A percentile compares a stretch with the other conserved stretches of the same genome.
These are phyloP conservation scores for Haliclona indistincta DNA, from an alignment of 37 sponge, comb jelly and placozoan genomes.

Conservation along the genomic window DNA sequence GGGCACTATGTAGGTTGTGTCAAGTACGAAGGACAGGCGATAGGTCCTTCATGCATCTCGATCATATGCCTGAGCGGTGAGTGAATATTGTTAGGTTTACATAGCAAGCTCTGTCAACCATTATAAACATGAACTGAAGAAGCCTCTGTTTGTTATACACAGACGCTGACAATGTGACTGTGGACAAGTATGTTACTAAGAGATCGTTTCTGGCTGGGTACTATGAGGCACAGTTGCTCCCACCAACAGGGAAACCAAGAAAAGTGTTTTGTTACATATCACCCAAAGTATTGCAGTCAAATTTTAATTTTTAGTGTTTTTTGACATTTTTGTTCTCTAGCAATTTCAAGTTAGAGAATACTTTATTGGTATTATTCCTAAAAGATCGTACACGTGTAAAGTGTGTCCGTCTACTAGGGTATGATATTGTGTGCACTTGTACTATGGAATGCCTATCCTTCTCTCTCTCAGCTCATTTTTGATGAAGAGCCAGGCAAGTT, in stretches of 20 bases:
- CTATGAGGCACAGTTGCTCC: conserved; percentile 48
- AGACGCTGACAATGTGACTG: conserved; percentile 33
- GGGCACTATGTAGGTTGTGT: conserved; percentile 64
- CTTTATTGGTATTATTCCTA: conserved; percentile 68
- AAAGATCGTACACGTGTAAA: conserved; percentile 61
- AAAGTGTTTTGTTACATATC: conserved; percentile 81
- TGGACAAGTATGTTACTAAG: conserved; percentile 56
- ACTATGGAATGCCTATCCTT: neutral
- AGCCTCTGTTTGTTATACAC: neutral
- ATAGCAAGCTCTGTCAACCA: neutral
- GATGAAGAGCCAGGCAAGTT: conserved; percentile 36
- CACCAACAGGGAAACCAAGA: conserved; percentile 26
- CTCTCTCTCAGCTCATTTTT: conserved; percentile 24
- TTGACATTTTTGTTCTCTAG: conserved; percentile 16
- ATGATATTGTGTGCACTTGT: no score
- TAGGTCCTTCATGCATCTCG: conserved; percentile 29
- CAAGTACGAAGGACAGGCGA: conserved; percentile 31
- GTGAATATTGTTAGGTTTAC: neutral
- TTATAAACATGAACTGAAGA: neutral
- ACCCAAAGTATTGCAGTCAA: conserved; percentile 48
- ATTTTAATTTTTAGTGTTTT: neutral
- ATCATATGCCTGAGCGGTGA: conserved; percentile 47
- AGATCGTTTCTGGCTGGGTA: conserved; percentile 39
- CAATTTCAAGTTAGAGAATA: conserved; percentile 83
- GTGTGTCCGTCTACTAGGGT: conserved; percentile 77